These are phyloP conservation scores for Zosterops hypoxanthus DNA, from an alignment of 2,113 vertebrate species.

Conservation along the genomic window DNA sequence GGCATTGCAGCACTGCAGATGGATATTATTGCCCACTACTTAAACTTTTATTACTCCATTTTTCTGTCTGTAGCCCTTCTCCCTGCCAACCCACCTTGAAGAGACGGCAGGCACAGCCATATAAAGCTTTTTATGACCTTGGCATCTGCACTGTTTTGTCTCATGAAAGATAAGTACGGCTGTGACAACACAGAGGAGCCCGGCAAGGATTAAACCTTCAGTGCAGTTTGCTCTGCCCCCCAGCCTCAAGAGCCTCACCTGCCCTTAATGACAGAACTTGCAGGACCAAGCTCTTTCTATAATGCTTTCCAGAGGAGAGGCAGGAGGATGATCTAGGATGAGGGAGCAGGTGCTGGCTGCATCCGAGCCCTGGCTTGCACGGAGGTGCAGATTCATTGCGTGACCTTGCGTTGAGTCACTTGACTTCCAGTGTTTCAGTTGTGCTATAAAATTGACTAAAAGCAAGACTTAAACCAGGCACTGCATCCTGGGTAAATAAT, in stretches of 20 bases:
- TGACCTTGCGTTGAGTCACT: slow-evolving; percentile 59
- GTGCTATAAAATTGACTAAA: slow-evolving; percentile 46
- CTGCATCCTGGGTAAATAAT: slow-evolving; percentile 28
- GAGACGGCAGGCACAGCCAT: slow-evolving; percentile 53
- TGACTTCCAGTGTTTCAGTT: slow-evolving; percentile 24
- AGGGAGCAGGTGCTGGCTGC: slow-evolving; percentile 14
- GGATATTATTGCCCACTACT: slow-evolving; percentile 77
- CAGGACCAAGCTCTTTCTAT: not conserved
- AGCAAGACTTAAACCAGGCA: slow-evolving; percentile 32
- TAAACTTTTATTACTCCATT: slow-evolving; percentile 76
- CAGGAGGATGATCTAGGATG: not conserved
- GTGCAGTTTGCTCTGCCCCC: not conserved
- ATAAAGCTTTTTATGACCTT: slow-evolving; percentile 72
- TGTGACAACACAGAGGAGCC: slow-evolving; percentile 12
- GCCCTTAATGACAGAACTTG: not conserved
- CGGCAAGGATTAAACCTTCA: not conserved
- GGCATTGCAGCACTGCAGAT: slow-evolving; percentile 72
- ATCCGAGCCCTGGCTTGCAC: not conserved
- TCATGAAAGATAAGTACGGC: slow-evolving; percentile 29
- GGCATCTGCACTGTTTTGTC: slow-evolving; percentile 55
- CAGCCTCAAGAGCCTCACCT: not conserved
- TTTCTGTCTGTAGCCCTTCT: slow-evolving; percentile 70
- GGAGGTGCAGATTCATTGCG: not conserved
- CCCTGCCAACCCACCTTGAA: slow-evolving; percentile 72
- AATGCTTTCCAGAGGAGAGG: not conserved